Percentiles rank a stretch among this genome's conserved stretches.
Evolutionary conservation across 2,113 vertebrate species (phyloP).

Genomic region (Aptenodytes patagonicus): DNA sequence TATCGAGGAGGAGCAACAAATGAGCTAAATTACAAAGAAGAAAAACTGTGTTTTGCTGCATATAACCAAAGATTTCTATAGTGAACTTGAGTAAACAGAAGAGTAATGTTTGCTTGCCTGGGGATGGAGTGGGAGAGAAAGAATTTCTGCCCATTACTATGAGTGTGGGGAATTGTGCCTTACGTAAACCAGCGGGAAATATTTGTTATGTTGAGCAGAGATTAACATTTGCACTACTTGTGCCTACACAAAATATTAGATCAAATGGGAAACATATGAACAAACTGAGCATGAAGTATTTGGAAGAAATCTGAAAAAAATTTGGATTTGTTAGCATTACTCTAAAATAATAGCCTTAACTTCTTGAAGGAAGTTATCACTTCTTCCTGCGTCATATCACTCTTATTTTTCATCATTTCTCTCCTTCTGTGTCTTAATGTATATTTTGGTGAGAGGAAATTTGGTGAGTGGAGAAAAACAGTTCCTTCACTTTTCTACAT

Average conservation of each 20-base stretch:
- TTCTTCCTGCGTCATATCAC: background rate
- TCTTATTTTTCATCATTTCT: background rate
- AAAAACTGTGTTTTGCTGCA: background rate
- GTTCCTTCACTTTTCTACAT: background rate
- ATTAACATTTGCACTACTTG: background rate
- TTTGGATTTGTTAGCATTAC: background rate
- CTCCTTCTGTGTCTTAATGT: background rate
- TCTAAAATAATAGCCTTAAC: background rate
- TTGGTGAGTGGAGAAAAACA: background rate
- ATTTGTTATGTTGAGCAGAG: background rate
- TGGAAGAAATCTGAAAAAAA: background rate
- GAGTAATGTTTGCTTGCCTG: background rate
- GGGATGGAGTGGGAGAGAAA: background rate
- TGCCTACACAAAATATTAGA: background rate
- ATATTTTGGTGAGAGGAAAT: background rate
- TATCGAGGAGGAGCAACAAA: background rate
- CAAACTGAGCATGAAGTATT: background rate
- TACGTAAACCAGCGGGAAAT: background rate
- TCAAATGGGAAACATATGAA: background rate
- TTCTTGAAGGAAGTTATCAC: background rate
- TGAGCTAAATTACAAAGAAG: slow-evolving; percentile 9
- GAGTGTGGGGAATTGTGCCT: background rate
- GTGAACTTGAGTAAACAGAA: background rate
- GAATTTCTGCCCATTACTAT: background rate
- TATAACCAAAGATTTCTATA: background rate